Evolutionary conservation across 2,113 vertebrate species (phyloP), one percentile per base, ranked within the genome.

Genomic region (Microcebus tavaratra): DNA sequence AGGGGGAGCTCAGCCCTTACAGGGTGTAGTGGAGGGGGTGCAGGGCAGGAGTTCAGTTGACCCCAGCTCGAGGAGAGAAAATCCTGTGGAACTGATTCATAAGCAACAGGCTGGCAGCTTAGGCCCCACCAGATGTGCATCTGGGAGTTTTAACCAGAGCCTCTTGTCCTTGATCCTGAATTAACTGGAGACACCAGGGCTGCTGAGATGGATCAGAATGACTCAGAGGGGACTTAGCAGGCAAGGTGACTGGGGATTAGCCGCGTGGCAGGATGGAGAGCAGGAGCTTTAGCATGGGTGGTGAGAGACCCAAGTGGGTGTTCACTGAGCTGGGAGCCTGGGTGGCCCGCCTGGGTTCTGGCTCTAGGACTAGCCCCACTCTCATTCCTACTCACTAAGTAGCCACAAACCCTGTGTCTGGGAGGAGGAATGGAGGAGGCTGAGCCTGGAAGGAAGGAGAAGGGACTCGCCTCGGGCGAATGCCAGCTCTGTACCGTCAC

Each of bases 191-290:
- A 91, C 53, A 57, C 50, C 2, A 7, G 90, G 45, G 80, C 86
- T 63, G 82, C 88, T 72, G 96, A 94, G 96, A 39, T 85, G 89
- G 79, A 83, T 11, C 79, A 88, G 2, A 42, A n/a, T 3, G 92
- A 13, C 91, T 88, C 70, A 45, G 29, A 29, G 50, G 48, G 89
- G 94, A 88, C 75, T 97, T 94, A 97, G 95, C 67, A 73, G 84
- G 42, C 93, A 95, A 91, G 90, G 97, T 97, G 97, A 96, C 82
- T 95, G 0, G 2, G 97, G 95, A 96, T 91, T 97, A 97, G 82
- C 14, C 2, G 36, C 36, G n/a, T 67, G 87, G 65, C 75, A 59
- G 73, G 80, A 21, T 36, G 73, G n/a, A 53, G n/a, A 79, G 1
- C 53, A 10, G 75, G 23, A 55, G 29, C 42, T 85, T 81, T 31